A percentile compares a stretch with the other conserved stretches of the same genome.
These are phyloP conservation scores for Dolichomitus sp. DNA, from an alignment of 2,888 invertebrate genomes.

Conservation along the genomic window DNA sequence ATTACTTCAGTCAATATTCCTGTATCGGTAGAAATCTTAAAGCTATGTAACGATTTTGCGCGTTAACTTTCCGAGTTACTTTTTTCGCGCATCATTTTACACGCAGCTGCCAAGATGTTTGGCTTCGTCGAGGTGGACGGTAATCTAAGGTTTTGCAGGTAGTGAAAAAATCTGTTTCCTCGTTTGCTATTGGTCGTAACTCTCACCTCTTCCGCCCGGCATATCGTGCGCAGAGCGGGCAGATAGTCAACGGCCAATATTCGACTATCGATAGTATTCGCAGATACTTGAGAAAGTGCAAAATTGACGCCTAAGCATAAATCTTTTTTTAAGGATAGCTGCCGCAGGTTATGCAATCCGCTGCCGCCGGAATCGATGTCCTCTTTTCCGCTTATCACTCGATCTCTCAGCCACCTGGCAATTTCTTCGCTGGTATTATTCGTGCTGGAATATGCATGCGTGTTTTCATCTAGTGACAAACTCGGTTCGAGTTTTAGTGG, in stretches of 20 bases:
- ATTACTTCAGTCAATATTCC: constrained; percentile 33
- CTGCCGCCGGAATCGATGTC: constrained; percentile 34
- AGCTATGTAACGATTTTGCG: constrained; percentile 1
- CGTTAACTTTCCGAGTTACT: constrained; percentile 44
- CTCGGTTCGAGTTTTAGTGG: constrained; percentile 81
- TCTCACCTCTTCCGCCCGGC: constrained; percentile 90
- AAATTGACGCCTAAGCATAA: constrained; percentile 74
- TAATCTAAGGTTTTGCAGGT: constrained; percentile 89
- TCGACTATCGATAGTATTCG: constrained; percentile 87
- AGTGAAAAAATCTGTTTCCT: constrained; percentile 93
- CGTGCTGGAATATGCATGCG: constrained; percentile 75
- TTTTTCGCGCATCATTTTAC: constrained; percentile 79
- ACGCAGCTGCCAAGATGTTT: constrained; percentile 79
- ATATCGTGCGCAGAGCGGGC: constrained; percentile 90
- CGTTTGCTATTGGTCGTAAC: constrained; percentile 89
- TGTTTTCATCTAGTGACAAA: constrained; percentile 84
- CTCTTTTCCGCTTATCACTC: constrained; percentile 66
- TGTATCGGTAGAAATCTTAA: constrained; percentile 15
- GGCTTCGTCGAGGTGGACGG: constrained; percentile 72
- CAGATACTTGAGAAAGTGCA: constrained; percentile 87
- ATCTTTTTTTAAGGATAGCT: constrained; percentile 72
- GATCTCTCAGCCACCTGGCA: constrained; percentile 78
- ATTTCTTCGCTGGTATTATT: constrained; percentile 80
- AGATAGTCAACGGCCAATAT: constrained; percentile 90
- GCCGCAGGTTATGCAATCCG: constrained; percentile 51